Evolutionary conservation across 2,797 vertebrate genomes (phyloP), one percentile per base, ranked within the genome.

Genomic region (Scleropages formosus): DNA sequence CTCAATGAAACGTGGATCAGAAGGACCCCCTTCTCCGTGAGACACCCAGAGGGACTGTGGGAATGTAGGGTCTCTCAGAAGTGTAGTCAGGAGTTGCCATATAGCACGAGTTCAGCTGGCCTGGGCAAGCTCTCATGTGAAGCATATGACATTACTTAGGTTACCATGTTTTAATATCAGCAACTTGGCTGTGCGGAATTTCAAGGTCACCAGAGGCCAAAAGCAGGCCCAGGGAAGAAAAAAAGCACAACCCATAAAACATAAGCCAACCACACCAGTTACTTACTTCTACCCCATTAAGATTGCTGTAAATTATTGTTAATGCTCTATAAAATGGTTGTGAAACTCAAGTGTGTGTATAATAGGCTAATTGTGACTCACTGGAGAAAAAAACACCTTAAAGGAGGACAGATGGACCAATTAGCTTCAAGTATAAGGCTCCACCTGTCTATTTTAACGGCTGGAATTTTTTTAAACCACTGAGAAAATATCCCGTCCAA

Each of bases 131-230:
- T 78, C 85, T 91, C 90, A 90, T 89, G 82, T 88, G 89, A 89
- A 91, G 87, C 92, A 92, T 92, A 91, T 93, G 91, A 91, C 88
- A 90, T 90, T 92, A 92, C 91, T 93, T 93, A 93, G 83, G 86
- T 84, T 88, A 87, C 87, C 89, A 91, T 90, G 90, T 88, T 90
- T 88, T 90, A 89, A 89, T 89, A 91, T 91, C 86, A 88, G 85
- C 89, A 82, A 90, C 80, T 91, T 87, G 87, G 85, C 78, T 82
- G 84, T 73, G 83, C 90, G 88, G 90, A 93, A 92, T 91, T 89
- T 87, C 72, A 87, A 88, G 91, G 89, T 93, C 86, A 89, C 82
- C 73, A 84, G 87, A 90, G 90, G 91, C 91, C 90, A 90, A 84
- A 81, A 75, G 74, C 82, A 75, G 86, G 79, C 84, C 31, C 31